Base-by-base conservation (phyloP, 2,888 invertebrate genomes). In the Gastrophysa polygoni region DNA sequence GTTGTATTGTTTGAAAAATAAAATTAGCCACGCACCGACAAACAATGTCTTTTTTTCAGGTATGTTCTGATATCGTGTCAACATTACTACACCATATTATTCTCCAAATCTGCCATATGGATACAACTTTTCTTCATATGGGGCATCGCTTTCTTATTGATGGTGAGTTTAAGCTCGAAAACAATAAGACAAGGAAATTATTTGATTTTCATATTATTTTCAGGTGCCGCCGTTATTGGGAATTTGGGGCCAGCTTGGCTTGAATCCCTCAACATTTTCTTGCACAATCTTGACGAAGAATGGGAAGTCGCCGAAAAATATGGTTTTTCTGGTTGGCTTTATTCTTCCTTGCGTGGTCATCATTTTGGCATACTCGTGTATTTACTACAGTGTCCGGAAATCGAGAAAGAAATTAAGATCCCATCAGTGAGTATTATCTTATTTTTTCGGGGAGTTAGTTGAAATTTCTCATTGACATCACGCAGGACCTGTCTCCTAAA, bases 51-150 rank as follows among this genome's bases (percentile, higher is more conserved):
- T 66, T 58, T 67, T 86, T 85, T 28, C 85, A 93, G 93, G 80
- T 94, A 93, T 82, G 89, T 93, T 43, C 82, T 95, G 72, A 94
- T 95, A 77, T 90, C 93, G 34, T 91, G 89, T 80, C 90, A 93
- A 77, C 89, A 89, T 67, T 85, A 89, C 77, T 95, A 95, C 83
- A 86, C 88, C 43, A 87, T 86, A 77, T 86, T 95, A 70, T 96
- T 95, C 83, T 89, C 89, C 38, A 86, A 84, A 46, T 83, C 85
- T 34, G 88, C 89, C 75, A 93, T 95, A 71, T 87, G 87, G 74
- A 73, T 91, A 61, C 95, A 95, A 87, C 85, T 96, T 76, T 77
- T 89, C 16, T 86, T 88, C 63, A 89, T 93, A 64, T 96, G 95
- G 95, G 82, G 87, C 11, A 86, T 93, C 69, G 90, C 92, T 43